These are phyloP conservation scores for Diploscapter pachys DNA, from an alignment of 1,140 invertebrate genomes.

Conservation along the genomic window DNA sequence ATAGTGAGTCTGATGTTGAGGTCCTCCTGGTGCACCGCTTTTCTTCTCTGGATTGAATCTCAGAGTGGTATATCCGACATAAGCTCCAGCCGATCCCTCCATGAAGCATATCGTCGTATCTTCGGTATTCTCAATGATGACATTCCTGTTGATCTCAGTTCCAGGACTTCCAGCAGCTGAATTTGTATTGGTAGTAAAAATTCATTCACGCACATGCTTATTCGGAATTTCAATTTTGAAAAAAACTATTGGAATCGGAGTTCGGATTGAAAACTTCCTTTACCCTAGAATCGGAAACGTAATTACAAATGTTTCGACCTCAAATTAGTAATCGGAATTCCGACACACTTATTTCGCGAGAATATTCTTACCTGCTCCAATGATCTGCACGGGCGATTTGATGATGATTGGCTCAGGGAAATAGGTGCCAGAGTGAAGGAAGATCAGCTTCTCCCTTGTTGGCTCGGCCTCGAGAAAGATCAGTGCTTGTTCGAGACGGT, in stretches of 20 bases:
- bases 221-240: neutral
- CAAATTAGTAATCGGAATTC: constrained; percentile 50
- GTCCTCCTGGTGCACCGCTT: constrained; percentile 60
- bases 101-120: constrained; percentile 93
- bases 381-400: constrained; percentile 78
- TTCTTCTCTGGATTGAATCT: constrained; percentile 87
- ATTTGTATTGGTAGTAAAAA: neutral
- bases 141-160: constrained; percentile 78
- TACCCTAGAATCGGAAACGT: no score
- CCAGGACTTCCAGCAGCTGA: constrained; percentile 37
- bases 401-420: constrained; percentile 87
- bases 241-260: neutral
- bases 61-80: constrained; percentile 88
- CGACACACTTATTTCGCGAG: constrained; percentile 62
- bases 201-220: no score
- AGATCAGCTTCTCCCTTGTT: constrained; percentile 69
- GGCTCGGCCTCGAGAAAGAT: constrained; percentile 70
- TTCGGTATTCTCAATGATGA: constrained; percentile 84
- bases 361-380: constrained; percentile 64
- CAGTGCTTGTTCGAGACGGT: constrained; percentile 80
- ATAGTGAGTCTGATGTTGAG: constrained; percentile 75
- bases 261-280: no score
- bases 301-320: no score
- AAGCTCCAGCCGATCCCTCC: constrained; percentile 85
- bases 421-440: constrained; percentile 84